Conservation (phyloP, 2,888 invertebrate genomes). For the Pharmacophagus antenor region DNA sequence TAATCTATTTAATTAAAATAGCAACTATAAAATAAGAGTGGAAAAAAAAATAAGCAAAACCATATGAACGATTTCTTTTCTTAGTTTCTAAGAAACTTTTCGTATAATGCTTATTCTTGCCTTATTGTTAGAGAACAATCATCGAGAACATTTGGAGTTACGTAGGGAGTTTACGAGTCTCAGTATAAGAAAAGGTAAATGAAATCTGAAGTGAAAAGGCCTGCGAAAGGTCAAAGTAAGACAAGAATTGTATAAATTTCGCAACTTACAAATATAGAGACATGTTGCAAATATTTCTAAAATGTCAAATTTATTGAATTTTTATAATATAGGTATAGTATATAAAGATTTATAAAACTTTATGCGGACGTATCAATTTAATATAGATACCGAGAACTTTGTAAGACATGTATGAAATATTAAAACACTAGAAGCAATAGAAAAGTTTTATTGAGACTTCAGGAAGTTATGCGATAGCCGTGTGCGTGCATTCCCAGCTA, state of each 20-base stretch:
- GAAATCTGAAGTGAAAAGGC: conserved; percentile 30
- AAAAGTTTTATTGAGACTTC: conserved; percentile 29
- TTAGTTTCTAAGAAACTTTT: conserved; percentile 29
- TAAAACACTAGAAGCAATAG: conserved; percentile 28
- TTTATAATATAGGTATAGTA: not conserved
- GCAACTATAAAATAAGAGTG: not conserved
- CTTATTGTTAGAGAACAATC: conserved; percentile 32
- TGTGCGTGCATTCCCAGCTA: conserved; percentile 40
- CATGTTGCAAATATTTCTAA: not conserved
- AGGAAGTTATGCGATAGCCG: conserved; percentile 37
- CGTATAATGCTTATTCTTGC: conserved; percentile 32
- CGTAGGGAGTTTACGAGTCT: conserved; percentile 30
- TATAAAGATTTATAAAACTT: not conserved
- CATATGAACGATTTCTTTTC: conserved; percentile 22
- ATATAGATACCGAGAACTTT: conserved; percentile 17
- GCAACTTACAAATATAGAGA: conserved; percentile 13
- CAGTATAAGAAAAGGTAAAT: conserved; percentile 33
- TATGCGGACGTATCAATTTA: conserved; percentile 15
- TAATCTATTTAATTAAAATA: conserved; percentile 7
- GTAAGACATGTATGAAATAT: conserved; percentile 28
- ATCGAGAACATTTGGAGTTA: conserved; percentile 32
- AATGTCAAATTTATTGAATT: not conserved
- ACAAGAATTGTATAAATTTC: conserved; percentile 28
- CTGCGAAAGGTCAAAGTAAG: conserved; percentile 28
- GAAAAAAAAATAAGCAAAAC: conserved; percentile 19